phyloP scores from a whole-genome alignment of 2,888 invertebrate genomes.

The Conus canariensis region DNA sequence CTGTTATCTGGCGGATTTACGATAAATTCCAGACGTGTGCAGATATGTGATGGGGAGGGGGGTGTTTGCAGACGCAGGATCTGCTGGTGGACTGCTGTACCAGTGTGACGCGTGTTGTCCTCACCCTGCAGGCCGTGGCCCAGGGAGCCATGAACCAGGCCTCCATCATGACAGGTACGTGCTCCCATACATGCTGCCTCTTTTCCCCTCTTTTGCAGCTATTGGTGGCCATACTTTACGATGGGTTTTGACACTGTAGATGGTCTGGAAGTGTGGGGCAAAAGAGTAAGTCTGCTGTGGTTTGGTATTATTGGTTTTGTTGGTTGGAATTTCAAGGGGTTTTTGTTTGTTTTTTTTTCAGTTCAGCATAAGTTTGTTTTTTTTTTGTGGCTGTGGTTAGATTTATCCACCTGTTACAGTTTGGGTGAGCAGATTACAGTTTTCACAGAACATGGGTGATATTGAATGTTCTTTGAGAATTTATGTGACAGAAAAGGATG shows the following conservation, averaged over 20 bases:
- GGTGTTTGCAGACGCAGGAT: slow-evolving; percentile 60
- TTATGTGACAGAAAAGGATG: too few species aligned
- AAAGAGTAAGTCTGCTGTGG: background rate
- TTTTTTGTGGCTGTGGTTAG: background rate
- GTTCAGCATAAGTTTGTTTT: background rate
- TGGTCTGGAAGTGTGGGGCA: background rate
- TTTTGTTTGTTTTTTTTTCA: background rate
- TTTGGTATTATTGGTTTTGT: background rate
- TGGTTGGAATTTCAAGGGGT: background rate
- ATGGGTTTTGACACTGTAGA: background rate
- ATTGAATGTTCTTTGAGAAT: too few species aligned
- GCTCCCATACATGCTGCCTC: background rate
- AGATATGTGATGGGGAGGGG: too few species aligned
- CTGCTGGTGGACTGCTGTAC: slow-evolving; percentile 62
- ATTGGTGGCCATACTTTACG: background rate
- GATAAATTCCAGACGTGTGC: too few species aligned
- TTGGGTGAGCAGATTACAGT: too few species aligned
- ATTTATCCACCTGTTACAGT: too few species aligned
- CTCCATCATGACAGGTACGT: slow-evolving; percentile 70
- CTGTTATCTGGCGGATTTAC: too few species aligned
- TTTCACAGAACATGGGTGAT: too few species aligned
- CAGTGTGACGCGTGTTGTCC: slow-evolving; percentile 63
- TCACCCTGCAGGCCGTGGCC: slow-evolving; percentile 63
- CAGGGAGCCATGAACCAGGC: slow-evolving; percentile 72
- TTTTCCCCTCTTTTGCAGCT: slow-evolving; percentile 42